Evolutionary conservation across 2,797 vertebrate genomes (phyloP).

Genomic region (Todus mexicanus): DNA sequence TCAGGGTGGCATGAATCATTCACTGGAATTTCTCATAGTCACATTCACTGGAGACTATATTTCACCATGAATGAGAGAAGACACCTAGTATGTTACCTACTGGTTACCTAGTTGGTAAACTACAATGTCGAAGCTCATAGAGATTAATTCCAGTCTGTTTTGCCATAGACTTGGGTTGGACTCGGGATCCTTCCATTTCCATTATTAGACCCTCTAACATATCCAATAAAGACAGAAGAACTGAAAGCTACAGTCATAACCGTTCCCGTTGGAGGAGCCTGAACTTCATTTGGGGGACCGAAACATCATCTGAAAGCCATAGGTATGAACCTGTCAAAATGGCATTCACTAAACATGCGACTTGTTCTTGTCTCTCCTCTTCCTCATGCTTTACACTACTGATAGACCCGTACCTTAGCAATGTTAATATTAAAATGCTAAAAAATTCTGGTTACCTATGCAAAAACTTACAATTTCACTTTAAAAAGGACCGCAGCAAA

Average conservation of each 20-base stretch:
- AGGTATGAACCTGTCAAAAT: background rate
- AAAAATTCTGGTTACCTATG: background rate
- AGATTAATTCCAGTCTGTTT: background rate
- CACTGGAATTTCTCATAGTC: background rate
- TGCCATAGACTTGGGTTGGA: background rate
- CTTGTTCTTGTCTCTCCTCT: background rate
- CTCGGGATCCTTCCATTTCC: background rate
- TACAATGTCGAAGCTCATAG: background rate
- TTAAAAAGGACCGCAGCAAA: background rate
- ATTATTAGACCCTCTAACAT: background rate
- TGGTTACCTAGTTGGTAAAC: background rate
- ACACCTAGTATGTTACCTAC: background rate
- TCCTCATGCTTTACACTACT: background rate
- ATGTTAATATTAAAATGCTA: background rate
- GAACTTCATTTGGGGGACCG: background rate
- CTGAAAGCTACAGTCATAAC: background rate
- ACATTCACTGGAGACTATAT: background rate
- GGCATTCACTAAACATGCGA: background rate
- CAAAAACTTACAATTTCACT: background rate
- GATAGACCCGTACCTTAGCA: background rate
- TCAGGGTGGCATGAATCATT: background rate
- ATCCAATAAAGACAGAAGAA: background rate
- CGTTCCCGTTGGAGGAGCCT: background rate
- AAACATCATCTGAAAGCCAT: background rate
- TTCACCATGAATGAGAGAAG: background rate